A percentile compares a stretch with the other conserved stretches of the same genome.
phyloP scores from a whole-genome alignment of 2,113 vertebrate species.

The Thinocorus orbignyianus region DNA sequence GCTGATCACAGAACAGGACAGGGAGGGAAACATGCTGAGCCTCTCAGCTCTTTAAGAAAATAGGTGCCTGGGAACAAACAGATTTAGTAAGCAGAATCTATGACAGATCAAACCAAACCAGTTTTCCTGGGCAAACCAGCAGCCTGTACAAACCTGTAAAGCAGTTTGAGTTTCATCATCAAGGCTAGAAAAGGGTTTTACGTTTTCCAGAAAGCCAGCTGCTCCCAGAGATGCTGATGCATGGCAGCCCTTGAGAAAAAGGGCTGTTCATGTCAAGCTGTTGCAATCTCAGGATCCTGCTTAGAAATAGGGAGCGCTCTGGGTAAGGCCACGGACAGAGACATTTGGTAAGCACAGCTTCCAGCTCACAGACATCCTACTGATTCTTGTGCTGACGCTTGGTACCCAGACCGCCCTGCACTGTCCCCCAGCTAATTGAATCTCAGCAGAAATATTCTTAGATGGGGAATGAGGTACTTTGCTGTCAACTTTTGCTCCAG shows the following conservation, averaged over 20 bases:
- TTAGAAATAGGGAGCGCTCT: not conserved
- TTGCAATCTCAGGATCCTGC: not conserved
- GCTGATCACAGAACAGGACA: not conserved
- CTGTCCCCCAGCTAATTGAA: not conserved
- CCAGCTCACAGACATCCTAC: not conserved
- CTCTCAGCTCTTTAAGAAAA: slow-evolving; percentile 9
- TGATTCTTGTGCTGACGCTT: not conserved
- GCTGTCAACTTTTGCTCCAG: not conserved
- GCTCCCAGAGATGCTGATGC: not conserved
- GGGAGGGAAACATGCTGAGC: not conserved
- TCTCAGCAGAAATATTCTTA: not conserved
- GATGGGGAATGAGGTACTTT: not conserved
- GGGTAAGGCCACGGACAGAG: not conserved
- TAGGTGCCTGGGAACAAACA: slow-evolving; percentile 52
- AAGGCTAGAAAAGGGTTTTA: not conserved
- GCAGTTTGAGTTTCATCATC: not conserved
- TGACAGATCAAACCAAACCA: slow-evolving; percentile 52
- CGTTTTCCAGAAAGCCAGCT: not conserved
- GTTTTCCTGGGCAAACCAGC: slow-evolving; percentile 37
- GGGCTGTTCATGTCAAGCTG: not conserved
- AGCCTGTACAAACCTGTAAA: slow-evolving; percentile 22
- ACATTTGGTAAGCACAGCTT: not conserved
- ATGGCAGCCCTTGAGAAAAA: not conserved
- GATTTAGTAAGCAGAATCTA: slow-evolving; percentile 35
- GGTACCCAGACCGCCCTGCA: accelerated